phyloP scores from a whole-genome alignment of 2,113 vertebrate species.

The Brachirus orientalis region DNA sequence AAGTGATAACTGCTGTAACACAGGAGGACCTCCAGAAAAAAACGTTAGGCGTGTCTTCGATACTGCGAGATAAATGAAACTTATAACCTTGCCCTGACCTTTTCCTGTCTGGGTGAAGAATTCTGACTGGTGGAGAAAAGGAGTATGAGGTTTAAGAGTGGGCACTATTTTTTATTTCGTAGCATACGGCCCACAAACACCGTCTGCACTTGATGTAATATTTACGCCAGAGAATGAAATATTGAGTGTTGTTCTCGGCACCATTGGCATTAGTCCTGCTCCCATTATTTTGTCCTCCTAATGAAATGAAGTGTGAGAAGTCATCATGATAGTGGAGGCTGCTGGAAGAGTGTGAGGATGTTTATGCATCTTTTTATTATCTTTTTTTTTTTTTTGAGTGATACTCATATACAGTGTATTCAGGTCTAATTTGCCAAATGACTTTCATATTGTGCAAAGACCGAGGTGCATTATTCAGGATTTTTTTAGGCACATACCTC shows the following conservation, averaged over 20 bases:
- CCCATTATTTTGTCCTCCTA: slow-evolving; percentile 12
- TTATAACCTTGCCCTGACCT: slow-evolving; percentile 51
- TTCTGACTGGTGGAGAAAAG: slow-evolving; percentile 29
- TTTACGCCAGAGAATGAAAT: slow-evolving; percentile 77
- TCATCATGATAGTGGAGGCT: slow-evolving; percentile 29
- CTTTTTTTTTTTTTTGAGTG: slow-evolving; percentile 17
- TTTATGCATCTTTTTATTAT: too few relatives aligned
- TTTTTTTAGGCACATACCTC: slow-evolving; percentile 32
- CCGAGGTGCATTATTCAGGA: slow-evolving; percentile 4
- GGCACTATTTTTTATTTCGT: slow-evolving; percentile 43
- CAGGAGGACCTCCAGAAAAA: slow-evolving; percentile 31
- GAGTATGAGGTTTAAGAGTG: slow-evolving; percentile 42
- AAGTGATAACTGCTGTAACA: slow-evolving; percentile 47
- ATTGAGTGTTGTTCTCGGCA: slow-evolving; percentile 72
- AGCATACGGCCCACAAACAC: slow-evolving; percentile 39
- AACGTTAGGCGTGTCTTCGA: slow-evolving; percentile 5
- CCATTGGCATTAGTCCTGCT: slow-evolving; percentile 47
- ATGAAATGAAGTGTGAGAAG: slow-evolving; percentile 49
- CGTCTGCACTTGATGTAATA: slow-evolving; percentile 74
- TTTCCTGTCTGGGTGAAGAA: slow-evolving; percentile 41
- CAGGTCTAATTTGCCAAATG: slow-evolving; percentile 9
- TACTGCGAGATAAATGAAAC: slow-evolving; percentile 12
- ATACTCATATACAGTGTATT: slow-evolving; percentile 1
- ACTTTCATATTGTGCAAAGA: slow-evolving; percentile 29
- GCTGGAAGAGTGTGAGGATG: too few relatives aligned